These are phyloP conservation scores for Coelopa pilipes DNA, from an alignment of 2,888 invertebrate species.

Conservation along the genomic window DNA sequence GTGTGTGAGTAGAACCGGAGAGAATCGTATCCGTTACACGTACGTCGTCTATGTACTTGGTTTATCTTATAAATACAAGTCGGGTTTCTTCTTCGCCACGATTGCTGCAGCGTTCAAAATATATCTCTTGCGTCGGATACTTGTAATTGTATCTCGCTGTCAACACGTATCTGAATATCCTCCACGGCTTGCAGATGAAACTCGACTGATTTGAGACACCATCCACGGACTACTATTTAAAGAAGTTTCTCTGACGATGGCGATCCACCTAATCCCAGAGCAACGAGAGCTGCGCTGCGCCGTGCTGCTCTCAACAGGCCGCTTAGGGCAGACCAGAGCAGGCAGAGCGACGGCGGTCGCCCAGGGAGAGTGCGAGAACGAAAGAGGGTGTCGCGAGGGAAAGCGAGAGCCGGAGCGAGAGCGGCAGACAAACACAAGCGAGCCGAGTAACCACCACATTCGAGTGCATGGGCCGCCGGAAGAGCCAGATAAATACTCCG, in stretches of 20 bases:
- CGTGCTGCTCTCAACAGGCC: conserved; percentile 28
- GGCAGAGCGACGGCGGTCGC: neutral
- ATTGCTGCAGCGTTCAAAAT: conserved; percentile 12
- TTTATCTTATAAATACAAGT: conserved; percentile 31
- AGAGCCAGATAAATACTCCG: conserved; percentile 24
- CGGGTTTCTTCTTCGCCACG: conserved; percentile 8
- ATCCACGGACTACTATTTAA: conserved; percentile 64
- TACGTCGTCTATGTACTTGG: conserved; percentile 39
- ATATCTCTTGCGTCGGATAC: conserved; percentile 26
- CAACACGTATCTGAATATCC: conserved; percentile 41
- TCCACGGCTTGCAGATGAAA: conserved; percentile 59
- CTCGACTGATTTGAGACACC: conserved; percentile 59
- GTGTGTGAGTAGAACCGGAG: conserved; percentile 5
- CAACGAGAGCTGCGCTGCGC: conserved; percentile 22
- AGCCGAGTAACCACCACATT: neutral
- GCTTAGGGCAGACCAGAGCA: conserved; percentile 29
- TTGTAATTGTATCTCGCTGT: conserved; percentile 14
- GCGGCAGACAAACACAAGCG: neutral
- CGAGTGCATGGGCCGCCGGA: conserved; percentile 20
- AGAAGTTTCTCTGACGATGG: conserved; percentile 48
- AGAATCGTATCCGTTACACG: conserved; percentile 51
- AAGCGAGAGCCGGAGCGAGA: neutral
- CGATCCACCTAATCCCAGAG: conserved; percentile 43
- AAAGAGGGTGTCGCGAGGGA: conserved; percentile 4
- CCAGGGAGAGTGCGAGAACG: neutral